Evolutionary conservation across 2,797 vertebrate genomes (phyloP), one percentile per base, ranked within the genome.

Genomic region (Diplodus puntazzo): DNA sequence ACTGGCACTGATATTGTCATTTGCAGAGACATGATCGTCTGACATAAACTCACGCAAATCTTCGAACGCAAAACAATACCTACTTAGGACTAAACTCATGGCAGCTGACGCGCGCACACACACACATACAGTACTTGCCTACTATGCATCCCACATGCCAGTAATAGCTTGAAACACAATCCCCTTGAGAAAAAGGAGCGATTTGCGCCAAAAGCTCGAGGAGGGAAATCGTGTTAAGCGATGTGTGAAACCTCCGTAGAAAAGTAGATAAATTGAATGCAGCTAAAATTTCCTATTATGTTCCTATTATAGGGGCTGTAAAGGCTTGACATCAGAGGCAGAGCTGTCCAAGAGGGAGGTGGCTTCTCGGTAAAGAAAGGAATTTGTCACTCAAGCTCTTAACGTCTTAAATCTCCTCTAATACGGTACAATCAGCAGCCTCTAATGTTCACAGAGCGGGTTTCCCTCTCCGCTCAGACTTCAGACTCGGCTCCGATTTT

Each of bases 241-340:
- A 89, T 81, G 90, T 90, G 87, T 92, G 92, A 94, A 96, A 95
- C 89, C 69, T 81, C 93, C 23, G 45, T 73, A 92, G 90, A 93
- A 84, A 92, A 92, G 85, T 59, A 78, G 80, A 87, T 86, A 87
- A 93, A 93, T 89, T 90, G 90, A 89, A 91, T 81, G 91, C 94
- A 90, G 92, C 93, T 95, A 90, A 84, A 83, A 88, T 94, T 94
- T 95, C 95, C 93, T 93, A 90, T 93, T 95, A 89, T 93, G 86
- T 86, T 27, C 62, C 81, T 89, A 59, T 59, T 58, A 34, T 49
- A 75, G 54, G 50, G 70, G 39, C 57, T 72, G 74, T 81, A 64
- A 80, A 50, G 75, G 70, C 77, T 70, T 73, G 82, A 93, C 90
- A 91, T 92, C 88, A 91, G 90, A 93, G 87, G 63, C 75, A 25